Percentiles rank a stretch among this genome's conserved stretches.
Conservation (phyloP, 2,113 vertebrate genomes). For the Muscicapa adusta region DNA sequence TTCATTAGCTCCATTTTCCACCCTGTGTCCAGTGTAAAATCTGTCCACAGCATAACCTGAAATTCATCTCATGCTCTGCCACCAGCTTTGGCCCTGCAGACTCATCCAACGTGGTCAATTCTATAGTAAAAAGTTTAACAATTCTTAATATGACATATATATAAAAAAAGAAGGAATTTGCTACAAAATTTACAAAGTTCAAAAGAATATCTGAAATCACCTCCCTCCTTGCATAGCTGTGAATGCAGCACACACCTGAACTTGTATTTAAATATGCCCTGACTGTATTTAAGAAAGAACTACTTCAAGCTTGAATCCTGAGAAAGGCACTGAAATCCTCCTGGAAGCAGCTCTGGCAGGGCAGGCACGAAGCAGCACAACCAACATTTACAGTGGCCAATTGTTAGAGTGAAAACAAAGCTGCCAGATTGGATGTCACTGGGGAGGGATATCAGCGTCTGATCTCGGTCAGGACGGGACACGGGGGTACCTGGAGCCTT, state of each 20-base stretch:
- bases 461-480: conserved; percentile 59
- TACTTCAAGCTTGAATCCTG: neutral
- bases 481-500: conserved; percentile 63
- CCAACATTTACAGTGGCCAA: conserved; percentile 64
- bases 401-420: conserved; percentile 73
- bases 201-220: neutral
- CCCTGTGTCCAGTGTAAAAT: fast-evolving
- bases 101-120: fast-evolving
- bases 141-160: neutral
- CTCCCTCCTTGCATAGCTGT: neutral
- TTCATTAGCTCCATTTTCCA: neutral
- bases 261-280: neutral
- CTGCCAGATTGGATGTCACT: conserved; percentile 70
- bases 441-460: conserved; percentile 64
- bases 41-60: neutral
- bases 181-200: neutral
- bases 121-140: neutral
- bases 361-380: neutral
- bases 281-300: neutral
- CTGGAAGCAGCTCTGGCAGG: neutral
- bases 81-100: neutral
- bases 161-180: neutral
- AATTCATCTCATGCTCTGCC: neutral
- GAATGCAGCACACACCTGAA: neutral
- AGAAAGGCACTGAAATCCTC: neutral